phyloP scores from a whole-genome alignment of 2,113 vertebrate genomes.

The Upupa epops region DNA sequence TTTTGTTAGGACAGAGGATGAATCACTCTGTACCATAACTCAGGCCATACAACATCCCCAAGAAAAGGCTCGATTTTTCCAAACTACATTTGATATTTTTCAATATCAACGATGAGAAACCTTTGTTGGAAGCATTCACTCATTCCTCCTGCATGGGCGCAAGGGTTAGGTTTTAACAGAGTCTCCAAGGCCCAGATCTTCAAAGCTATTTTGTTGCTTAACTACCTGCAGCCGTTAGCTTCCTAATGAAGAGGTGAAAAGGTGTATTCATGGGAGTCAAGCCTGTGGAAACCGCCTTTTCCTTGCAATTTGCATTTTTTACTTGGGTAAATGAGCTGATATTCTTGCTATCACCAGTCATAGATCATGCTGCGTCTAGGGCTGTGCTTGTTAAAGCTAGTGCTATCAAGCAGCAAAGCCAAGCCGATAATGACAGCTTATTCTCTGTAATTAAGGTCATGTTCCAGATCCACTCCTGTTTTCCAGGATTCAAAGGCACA shows the following conservation, averaged over 20 bases:
- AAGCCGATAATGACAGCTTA: background rate
- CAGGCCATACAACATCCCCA: background rate
- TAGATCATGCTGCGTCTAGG: background rate
- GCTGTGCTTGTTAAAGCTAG: background rate
- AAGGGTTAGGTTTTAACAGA: background rate
- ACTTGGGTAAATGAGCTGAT: background rate
- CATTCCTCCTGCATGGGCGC: background rate
- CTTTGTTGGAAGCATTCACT: background rate
- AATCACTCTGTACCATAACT: slow-evolving; percentile 14
- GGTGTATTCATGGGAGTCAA: background rate
- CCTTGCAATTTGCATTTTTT: background rate
- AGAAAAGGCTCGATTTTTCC: slow-evolving; percentile 19
- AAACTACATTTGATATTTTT: slow-evolving; percentile 5
- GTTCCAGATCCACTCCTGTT: background rate
- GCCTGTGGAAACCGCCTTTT: slow-evolving; percentile 2
- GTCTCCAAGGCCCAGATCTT: background rate
- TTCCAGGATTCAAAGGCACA: background rate
- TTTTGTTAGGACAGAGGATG: background rate
- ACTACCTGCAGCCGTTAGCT: background rate
- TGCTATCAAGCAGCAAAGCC: background rate
- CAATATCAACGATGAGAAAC: background rate
- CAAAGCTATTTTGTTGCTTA: slow-evolving; percentile 22
- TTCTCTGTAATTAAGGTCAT: background rate
- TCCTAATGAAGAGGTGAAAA: slow-evolving; percentile 31
- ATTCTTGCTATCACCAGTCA: background rate